Percentiles rank a stretch among this genome's conserved stretches.
Evolutionary conservation across 2,797 vertebrate genomes (phyloP).

Genomic region (Xyrichtys novacula): DNA sequence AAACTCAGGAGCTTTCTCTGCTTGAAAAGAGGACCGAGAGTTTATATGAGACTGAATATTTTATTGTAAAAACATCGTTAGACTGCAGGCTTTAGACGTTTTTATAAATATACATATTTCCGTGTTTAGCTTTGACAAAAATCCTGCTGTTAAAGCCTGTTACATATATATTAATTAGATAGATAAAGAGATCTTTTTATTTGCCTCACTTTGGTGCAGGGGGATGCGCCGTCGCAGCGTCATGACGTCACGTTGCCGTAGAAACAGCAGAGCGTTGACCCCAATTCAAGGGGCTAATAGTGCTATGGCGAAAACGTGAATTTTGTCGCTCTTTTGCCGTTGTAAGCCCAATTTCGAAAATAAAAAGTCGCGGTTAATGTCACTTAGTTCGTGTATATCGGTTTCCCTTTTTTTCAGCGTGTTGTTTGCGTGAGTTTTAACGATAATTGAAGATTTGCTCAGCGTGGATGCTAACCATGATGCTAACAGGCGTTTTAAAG

Average conservation of each 20-base stretch:
- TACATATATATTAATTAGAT: background rate
- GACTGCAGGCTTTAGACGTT: background rate
- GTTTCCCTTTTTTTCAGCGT: too few species aligned
- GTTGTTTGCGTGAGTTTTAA: too few species aligned
- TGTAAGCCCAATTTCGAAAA: fast-evolving
- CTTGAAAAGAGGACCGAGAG: too few species aligned
- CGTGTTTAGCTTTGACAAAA: background rate
- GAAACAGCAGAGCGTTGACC: constrained; percentile 37
- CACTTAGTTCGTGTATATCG: too few species aligned
- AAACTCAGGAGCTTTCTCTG: background rate
- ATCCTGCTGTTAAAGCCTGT: background rate
- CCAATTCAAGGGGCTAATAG: background rate
- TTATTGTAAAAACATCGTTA: too few species aligned
- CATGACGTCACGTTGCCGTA: constrained; percentile 59
- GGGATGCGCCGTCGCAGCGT: constrained; percentile 14
- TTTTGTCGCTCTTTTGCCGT: background rate
- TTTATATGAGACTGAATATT: too few species aligned
- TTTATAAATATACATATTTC: background rate
- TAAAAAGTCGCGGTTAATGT: fast-evolving
- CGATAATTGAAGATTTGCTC: too few species aligned
- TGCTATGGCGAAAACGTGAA: background rate
- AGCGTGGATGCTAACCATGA: too few species aligned
- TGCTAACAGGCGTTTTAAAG: background rate
- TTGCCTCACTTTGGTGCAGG: constrained; percentile 26
- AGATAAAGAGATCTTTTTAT: background rate